Percentiles rank a stretch among this genome's conserved stretches.
These are phyloP conservation scores for Echinometra lucunter DNA, from an alignment of 53 echinoderm and acorn worm species.

Conservation along the genomic window DNA sequence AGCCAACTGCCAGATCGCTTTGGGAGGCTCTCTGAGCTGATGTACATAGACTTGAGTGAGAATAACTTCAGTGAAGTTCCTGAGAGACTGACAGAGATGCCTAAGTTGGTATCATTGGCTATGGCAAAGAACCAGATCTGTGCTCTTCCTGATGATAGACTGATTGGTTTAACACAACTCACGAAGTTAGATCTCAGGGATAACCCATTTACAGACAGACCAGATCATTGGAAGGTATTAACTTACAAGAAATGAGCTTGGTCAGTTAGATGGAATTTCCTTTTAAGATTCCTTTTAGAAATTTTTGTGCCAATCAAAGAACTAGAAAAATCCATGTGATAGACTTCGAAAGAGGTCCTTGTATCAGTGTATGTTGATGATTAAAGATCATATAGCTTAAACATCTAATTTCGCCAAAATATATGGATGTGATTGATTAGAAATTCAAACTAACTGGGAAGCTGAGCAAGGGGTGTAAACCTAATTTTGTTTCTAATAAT, in stretches of 20 bases:
- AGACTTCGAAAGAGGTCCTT: no score
- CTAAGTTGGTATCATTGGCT: constrained; percentile 78
- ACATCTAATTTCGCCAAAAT: no score
- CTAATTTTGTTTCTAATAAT: no score
- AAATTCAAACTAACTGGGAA: no score
- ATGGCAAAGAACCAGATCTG: constrained; percentile 81
- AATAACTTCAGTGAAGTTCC: constrained; percentile 79
- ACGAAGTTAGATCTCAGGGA: constrained; percentile 93
- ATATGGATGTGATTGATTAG: no score
- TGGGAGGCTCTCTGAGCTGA: constrained; percentile 77
- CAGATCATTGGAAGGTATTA: constrained; percentile 95
- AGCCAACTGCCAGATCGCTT: constrained; percentile 74
- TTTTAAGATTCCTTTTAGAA: neutral
- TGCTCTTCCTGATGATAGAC: constrained; percentile 81
- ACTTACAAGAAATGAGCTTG: neutral
- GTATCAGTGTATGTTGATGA: no score
- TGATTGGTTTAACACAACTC: constrained; percentile 85
- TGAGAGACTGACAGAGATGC: constrained; percentile 72
- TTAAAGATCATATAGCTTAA: no score
- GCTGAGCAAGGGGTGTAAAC: no score
- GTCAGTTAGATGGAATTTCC: neutral
- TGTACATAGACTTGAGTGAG: constrained; percentile 88
- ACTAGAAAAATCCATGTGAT: neutral
- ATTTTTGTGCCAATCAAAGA: neutral
- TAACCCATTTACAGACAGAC: constrained; percentile 87